phyloP scores from a whole-genome alignment of 1,140 invertebrate species.

The Stegodyphus dumicola region DNA sequence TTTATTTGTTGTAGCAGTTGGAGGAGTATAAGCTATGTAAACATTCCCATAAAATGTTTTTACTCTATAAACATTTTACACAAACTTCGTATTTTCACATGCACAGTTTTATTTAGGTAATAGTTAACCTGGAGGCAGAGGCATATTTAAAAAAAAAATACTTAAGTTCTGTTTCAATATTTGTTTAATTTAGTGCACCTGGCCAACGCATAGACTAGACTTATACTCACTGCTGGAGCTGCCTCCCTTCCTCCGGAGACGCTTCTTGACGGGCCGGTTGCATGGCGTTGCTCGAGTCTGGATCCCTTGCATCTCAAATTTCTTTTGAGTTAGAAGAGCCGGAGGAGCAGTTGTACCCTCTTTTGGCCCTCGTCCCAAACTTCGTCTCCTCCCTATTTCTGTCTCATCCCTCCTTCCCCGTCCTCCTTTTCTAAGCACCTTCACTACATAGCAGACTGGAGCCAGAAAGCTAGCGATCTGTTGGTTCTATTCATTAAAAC shows the following conservation, averaged over 20 bases:
- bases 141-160: no score
- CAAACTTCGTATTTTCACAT: no score
- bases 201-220: no score
- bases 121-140: no score
- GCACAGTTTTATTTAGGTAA: no score
- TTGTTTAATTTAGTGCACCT: no score
- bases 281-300: constrained; percentile 56
- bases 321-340: constrained; percentile 24
- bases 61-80: no score
- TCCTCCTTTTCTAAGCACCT: constrained; percentile 16
- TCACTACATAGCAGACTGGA: constrained; percentile 12
- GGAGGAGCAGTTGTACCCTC: constrained; percentile 22
- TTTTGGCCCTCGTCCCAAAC: constrained; percentile 51
- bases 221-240: constrained; percentile 8
- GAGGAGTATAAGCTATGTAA: no score
- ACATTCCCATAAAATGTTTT: no score
- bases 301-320: constrained; percentile 49
- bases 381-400: constrained; percentile 21
- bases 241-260: constrained; percentile 35
- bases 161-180: no score
- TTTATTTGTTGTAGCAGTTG: no score
- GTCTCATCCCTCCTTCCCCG: constrained; percentile 6
- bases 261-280: constrained; percentile 53
- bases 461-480: neutral
- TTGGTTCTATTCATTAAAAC: constrained; percentile 38